Percentiles rank a stretch among this genome's conserved stretches.
phyloP scores from a whole-genome alignment of 2,113 vertebrate genomes.

The Stigmatopora nigra region DNA sequence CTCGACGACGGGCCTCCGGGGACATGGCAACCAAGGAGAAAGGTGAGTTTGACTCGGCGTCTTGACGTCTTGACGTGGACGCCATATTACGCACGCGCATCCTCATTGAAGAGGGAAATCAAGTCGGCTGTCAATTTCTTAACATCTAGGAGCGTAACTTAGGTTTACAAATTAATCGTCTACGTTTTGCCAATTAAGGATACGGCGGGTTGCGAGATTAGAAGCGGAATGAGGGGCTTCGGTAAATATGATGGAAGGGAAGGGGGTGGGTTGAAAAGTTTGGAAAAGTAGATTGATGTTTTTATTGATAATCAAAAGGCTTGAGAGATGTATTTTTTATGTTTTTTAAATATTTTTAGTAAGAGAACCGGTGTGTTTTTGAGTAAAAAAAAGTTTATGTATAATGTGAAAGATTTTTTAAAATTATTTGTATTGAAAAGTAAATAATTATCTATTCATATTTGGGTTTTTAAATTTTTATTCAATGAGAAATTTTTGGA shows the following conservation, averaged over 20 bases:
- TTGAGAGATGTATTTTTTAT: no score
- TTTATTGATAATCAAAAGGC: no score
- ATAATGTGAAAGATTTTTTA: no score
- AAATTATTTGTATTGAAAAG: no score
- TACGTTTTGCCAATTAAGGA: not conserved
- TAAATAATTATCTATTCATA: no score
- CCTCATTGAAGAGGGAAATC: not conserved
- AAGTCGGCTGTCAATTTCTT: not conserved
- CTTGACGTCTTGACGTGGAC: not conserved
- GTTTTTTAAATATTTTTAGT: no score
- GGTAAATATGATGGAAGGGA: not conserved
- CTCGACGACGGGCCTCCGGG: conserved; percentile 41
- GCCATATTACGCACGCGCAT: no score
- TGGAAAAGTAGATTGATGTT: not conserved
- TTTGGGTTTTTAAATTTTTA: no score
- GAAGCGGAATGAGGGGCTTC: not conserved
- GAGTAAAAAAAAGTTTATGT: no score
- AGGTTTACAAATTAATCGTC: not conserved
- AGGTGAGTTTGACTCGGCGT: conserved; percentile 40
- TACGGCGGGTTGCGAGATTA: not conserved
- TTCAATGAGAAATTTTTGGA: no score
- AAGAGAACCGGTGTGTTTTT: no score
- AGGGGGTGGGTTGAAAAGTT: not conserved
- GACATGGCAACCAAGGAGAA: conserved; percentile 7
- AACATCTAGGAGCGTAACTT: not conserved